These are phyloP conservation scores for Mormoops blainvillei DNA, from an alignment of 2,113 vertebrate species.

Conservation along the genomic window DNA sequence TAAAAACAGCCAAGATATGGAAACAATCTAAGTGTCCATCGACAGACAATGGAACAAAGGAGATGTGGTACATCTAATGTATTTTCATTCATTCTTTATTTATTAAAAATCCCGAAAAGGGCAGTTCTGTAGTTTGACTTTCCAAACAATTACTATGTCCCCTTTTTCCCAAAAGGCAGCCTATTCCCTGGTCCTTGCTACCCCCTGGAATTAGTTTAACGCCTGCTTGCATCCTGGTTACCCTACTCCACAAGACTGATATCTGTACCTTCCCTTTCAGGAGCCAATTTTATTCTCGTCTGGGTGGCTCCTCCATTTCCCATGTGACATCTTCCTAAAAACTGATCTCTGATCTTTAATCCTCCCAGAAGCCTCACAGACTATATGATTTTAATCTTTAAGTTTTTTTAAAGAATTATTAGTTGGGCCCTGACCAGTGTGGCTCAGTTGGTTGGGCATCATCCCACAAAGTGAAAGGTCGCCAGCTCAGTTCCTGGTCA, in stretches of 20 bases:
- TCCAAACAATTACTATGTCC: background rate
- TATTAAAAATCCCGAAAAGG: background rate
- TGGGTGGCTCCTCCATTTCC: background rate
- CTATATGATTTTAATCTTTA: background rate
- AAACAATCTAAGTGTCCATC: background rate
- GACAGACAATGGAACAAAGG: background rate
- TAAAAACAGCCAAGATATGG: background rate
- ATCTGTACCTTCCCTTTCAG: background rate
- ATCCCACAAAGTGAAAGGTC: too few species aligned
- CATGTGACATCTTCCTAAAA: background rate
- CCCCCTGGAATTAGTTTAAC: background rate
- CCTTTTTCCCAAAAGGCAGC: background rate
- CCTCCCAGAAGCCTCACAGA: background rate
- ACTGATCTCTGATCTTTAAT: background rate
- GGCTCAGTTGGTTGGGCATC: too few species aligned
- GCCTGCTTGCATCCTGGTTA: background rate
- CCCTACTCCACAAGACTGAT: fast-evolving
- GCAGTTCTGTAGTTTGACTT: background rate
- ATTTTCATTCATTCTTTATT: background rate
- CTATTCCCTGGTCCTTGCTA: background rate
- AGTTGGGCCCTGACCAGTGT: too few species aligned
- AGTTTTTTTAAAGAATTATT: background rate
- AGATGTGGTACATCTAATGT: background rate
- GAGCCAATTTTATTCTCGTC: background rate
- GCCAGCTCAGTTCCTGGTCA: too few species aligned